Conservation (phyloP, 2,113 vertebrate genomes). For the Barnardius zonarius region DNA sequence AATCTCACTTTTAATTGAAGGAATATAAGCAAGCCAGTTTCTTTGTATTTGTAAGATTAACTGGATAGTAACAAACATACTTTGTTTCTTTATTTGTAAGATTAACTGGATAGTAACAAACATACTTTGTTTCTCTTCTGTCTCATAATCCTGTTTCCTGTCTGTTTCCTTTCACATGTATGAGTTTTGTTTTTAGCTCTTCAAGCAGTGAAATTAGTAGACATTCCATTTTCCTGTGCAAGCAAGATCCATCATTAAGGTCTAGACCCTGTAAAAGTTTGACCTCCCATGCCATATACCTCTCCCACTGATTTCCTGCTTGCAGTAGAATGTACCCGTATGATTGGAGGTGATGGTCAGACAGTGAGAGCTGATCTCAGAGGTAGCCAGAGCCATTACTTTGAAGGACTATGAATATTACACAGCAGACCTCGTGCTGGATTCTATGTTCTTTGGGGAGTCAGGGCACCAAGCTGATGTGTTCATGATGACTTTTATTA, state of each 20-base stretch:
- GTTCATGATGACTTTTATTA: background rate
- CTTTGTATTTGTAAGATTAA: background rate
- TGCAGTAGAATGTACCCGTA: background rate
- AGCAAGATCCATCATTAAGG: background rate
- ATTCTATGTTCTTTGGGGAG: background rate
- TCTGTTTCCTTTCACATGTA: background rate
- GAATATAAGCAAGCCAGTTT: background rate
- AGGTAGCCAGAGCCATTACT: background rate
- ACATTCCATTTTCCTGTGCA: background rate
- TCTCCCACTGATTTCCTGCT: background rate
- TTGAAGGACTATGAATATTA: background rate
- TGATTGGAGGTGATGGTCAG: background rate
- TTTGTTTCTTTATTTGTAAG: background rate
- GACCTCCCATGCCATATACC: background rate
- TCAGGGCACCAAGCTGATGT: accelerated
- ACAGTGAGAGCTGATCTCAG: background rate
- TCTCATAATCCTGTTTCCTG: background rate
- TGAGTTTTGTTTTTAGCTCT: background rate
- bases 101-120: background rate
- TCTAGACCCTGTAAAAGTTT: background rate
- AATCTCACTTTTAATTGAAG: background rate
- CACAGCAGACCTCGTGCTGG: background rate
- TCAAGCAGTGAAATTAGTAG: background rate
- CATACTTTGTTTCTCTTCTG: background rate
- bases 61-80: background rate